phyloP scores from a whole-genome alignment of 2,888 invertebrate species.

The Netelia fuscicornis region DNA sequence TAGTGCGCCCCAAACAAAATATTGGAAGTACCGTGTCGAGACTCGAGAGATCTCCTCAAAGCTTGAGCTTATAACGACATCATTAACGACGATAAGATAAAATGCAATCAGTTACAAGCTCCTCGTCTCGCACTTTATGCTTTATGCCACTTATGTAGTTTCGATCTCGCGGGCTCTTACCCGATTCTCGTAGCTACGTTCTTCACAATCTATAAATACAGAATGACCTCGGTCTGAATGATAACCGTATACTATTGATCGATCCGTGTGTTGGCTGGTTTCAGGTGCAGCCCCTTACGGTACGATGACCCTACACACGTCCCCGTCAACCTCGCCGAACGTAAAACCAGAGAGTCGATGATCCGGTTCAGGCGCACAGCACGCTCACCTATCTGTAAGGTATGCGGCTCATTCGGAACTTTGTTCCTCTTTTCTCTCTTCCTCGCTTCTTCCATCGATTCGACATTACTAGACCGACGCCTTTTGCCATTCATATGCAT shows the following conservation, averaged over 20 bases:
- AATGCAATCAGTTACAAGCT: background rate
- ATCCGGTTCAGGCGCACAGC: constrained; percentile 35
- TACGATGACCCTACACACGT: constrained; percentile 60
- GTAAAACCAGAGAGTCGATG: background rate
- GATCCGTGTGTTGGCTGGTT: constrained; percentile 33
- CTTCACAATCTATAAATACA: constrained; percentile 28
- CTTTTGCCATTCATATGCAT: background rate
- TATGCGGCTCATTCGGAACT: background rate
- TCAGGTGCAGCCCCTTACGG: constrained; percentile 58
- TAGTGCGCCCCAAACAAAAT: background rate
- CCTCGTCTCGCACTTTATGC: background rate
- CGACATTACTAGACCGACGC: constrained; percentile 12
- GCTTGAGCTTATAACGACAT: constrained; percentile 9
- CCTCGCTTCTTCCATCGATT: background rate
- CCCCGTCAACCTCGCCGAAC: constrained; percentile 33
- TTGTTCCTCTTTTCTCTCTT: background rate
- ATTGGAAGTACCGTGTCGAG: background rate
- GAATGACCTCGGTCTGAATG: background rate
- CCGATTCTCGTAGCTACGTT: background rate
- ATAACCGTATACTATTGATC: constrained; percentile 55
- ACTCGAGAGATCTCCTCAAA: background rate
- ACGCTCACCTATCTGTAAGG: background rate
- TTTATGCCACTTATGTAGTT: background rate
- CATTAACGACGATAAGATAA: constrained; percentile 37
- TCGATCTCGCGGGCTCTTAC: background rate